Conservation (phyloP, 2,113 vertebrate genomes). For the Hyperoodon ampullatus region DNA sequence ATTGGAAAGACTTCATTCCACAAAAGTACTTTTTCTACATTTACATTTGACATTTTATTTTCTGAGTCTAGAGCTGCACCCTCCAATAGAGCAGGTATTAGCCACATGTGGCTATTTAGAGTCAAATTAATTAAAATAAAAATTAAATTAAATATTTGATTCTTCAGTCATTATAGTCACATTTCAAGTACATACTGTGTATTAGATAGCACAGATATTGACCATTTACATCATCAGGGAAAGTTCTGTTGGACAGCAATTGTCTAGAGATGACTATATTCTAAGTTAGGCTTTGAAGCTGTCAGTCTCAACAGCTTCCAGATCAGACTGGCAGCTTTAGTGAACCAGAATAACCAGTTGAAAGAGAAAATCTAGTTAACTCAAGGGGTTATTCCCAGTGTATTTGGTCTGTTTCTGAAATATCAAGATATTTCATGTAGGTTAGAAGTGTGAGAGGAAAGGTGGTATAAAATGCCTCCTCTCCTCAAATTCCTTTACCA, state of each 20-base stretch:
- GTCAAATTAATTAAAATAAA: slow-evolving; percentile 29
- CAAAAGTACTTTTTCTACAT: neutral
- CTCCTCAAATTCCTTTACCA: neutral
- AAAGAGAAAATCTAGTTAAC: slow-evolving; percentile 62
- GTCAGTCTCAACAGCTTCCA: neutral
- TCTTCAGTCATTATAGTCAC: neutral
- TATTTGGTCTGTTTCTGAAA: slow-evolving; percentile 41
- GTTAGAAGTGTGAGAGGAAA: neutral
- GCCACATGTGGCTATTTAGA: neutral
- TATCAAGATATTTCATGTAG: slow-evolving; percentile 19
- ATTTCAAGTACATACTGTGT: neutral
- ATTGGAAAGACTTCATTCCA: neutral
- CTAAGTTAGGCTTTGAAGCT: slow-evolving; percentile 12
- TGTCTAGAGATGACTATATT: neutral
- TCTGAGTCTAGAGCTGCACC: neutral
- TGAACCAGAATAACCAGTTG: slow-evolving; percentile 46
- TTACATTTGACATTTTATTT: neutral
- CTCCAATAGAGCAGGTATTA: neutral
- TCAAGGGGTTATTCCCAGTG: neutral
- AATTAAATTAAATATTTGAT: slow-evolving; percentile 22
- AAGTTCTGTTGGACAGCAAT: neutral
- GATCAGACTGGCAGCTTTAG: slow-evolving; percentile 42
- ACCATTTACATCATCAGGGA: neutral
- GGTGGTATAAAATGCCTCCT: neutral
- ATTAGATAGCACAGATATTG: neutral